Base-by-base conservation (phyloP, 2,888 invertebrate genomes). In the Euplexia lucipara region DNA sequence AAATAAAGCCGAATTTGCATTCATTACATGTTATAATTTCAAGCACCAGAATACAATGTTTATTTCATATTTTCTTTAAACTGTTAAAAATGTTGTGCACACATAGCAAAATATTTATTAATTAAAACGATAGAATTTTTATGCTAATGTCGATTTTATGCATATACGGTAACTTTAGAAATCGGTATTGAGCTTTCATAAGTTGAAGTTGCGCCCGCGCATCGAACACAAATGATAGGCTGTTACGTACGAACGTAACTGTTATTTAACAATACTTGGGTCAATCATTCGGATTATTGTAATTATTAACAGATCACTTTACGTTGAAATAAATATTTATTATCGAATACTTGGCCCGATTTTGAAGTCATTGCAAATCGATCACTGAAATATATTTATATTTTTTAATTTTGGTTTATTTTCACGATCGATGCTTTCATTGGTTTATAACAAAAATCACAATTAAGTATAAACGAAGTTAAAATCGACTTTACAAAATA, bases 161-260 rank as follows among this genome's bases (percentile, higher is more conserved):
- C 8, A 53, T 47, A 35, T 18, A 56, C 53, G 49, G 53, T 69
- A 44, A 73, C 49, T 70, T 70, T 65, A 70, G 49, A 68, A 77
- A 72, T 75, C 68, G 20, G 52, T 65, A 66, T 54, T 49, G 53
- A 69, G 71, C 70, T 72, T 73, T 79, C 57, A n/a, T 62, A 59
- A 44, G 52, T 62, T 32, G 18, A 34, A 41, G 51, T 20, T 42
- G 61, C 52, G 49, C 42, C 51, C 39, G 58, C 47, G 53, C 61
- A 34, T 54, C 44, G 45, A 56, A 64, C 44, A 58, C 68, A 52
- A 69, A 59, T 71, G 44, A 67, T 65, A 58, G 10, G 56, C 26
- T 47, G 58, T 65, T 70, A 64, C 53, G 68, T 66, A 44, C 44
- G 18, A 35, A 44, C 30, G 45, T 61, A 61, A 52, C 57, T 48